Percentiles rank a stretch among this genome's conserved stretches.
Conservation (phyloP, 2,113 vertebrate genomes). For the Oryzias javanicus region DNA sequence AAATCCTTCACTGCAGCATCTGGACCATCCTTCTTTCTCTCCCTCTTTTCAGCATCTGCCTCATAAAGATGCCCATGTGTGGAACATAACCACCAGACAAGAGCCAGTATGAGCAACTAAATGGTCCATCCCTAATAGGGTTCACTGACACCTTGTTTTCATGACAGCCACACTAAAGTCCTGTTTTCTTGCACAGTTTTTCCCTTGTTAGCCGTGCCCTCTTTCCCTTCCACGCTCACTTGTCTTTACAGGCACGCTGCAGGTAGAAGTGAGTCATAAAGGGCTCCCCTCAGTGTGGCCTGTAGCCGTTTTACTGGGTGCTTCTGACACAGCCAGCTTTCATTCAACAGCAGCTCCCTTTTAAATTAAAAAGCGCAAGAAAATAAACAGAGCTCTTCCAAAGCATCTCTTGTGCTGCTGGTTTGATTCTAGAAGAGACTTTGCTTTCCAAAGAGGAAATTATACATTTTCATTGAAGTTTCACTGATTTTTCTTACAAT, state of each 20-base stretch:
- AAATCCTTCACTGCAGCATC: constrained; percentile 44
- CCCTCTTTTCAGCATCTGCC: constrained; percentile 58
- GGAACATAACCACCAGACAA: constrained; percentile 49
- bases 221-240: constrained; percentile 33
- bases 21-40: constrained; percentile 40
- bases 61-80: constrained; percentile 72
- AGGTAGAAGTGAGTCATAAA: constrained; percentile 77
- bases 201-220: constrained; percentile 63
- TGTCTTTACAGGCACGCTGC: constrained; percentile 57
- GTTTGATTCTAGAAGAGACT: constrained; percentile 25
- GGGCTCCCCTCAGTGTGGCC: constrained; percentile 61
- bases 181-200: constrained; percentile 64
- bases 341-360: constrained; percentile 39
- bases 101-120: constrained; percentile 71
- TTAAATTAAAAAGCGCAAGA: constrained; percentile 24
- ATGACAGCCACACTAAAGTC: constrained; percentile 67
- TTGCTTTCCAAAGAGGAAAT: background rate
- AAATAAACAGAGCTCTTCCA: constrained; percentile 25
- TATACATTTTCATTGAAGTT: no score
- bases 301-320: constrained; percentile 68
- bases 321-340: constrained; percentile 59
- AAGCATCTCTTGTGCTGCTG: constrained; percentile 41
- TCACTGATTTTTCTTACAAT: no score
- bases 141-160: constrained; percentile 69
- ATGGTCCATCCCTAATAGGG: constrained; percentile 75